Conservation (phyloP, 2,113 vertebrate genomes). For the Catharus bicknelli region DNA sequence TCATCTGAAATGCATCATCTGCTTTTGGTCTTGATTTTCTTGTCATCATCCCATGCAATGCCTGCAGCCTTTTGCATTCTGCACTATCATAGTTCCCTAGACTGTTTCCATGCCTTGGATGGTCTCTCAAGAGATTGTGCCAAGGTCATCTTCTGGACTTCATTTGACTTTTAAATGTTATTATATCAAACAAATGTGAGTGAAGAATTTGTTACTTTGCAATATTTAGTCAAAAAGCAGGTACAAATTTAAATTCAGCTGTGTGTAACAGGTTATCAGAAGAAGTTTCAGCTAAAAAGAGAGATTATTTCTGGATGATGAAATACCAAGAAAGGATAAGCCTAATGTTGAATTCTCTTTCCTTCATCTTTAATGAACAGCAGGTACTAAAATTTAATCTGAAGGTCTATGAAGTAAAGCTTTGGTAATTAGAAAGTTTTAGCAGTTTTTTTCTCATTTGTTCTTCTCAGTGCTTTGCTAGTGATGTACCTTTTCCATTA, state of each 20-base stretch:
- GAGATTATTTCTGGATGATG: constrained; percentile 2
- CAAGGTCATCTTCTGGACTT: neutral
- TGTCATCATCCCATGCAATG: constrained; percentile 17
- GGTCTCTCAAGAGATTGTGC: neutral
- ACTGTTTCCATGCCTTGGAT: neutral
- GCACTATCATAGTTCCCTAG: neutral
- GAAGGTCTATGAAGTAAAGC: neutral
- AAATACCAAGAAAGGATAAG: constrained; percentile 11
- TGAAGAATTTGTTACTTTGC: neutral
- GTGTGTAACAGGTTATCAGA: neutral
- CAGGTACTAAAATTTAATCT: constrained; percentile 20
- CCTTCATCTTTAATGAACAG: constrained; percentile 26
- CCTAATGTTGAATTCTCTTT: constrained; percentile 5
- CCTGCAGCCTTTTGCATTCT: neutral
- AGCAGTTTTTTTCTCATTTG: neutral
- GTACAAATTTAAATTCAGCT: neutral
- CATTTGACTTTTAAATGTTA: neutral
- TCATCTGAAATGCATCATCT: constrained; percentile 47
- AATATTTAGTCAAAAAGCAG: constrained; percentile 14
- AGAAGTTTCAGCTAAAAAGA: constrained; percentile 12
- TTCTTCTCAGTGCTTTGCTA: neutral
- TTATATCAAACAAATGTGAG: constrained; percentile 15
- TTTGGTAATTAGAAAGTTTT: neutral
- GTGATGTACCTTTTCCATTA: neutral
- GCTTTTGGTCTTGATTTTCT: constrained; percentile 56